Evolutionary conservation across 2,888 invertebrate genomes (phyloP), one percentile per base, ranked within the genome.

Genomic region (Eilema caniola): DNA sequence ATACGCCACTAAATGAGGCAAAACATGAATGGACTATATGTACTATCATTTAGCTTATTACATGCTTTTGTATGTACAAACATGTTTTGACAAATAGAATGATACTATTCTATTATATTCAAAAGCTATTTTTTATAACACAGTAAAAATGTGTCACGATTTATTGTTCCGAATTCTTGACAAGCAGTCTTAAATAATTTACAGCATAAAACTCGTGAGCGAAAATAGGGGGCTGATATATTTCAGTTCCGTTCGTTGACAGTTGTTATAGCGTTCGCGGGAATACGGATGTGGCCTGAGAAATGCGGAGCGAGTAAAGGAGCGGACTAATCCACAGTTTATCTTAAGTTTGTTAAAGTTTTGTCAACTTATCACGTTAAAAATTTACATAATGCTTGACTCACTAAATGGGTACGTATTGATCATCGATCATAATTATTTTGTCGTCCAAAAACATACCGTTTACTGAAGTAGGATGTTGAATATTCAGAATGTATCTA

Each of bases 231-330:
- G 5, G 25, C 59, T 33, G 33, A 16, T 37, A 24, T 23, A 62
- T 62, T 37, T 23, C 62, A 33, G 37, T 7, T 62, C 23, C 23
- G 37, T 62, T 62, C 4, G 33, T 62, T 62, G 62, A 37, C 62
- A 62, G 37, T 62, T 24, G 16, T 37, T 23, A 37, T 62, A 62
- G 23, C 33, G 33, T 0, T 33, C 24, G 37, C 62, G 23, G 62
- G 37, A 37, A 23, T 37, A 62, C 14, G 23, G 24, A 12, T 61
- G 61, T 23, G 31, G n/a, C 20, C 20, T 47, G 47, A 47, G 47
- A 47, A 0, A 20, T 5, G 47, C 20, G 47, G 47, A 7, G 47
- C 47, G 47, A n/a, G 31, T 2, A 31, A n/a, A n/a, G 61, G 25
- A 31, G 61, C 61, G n/a, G 3, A 12, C n/a, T 11, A 14, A 14